phyloP scores from a whole-genome alignment of 1,140 invertebrate genomes.

The Nephila pilipes region DNA sequence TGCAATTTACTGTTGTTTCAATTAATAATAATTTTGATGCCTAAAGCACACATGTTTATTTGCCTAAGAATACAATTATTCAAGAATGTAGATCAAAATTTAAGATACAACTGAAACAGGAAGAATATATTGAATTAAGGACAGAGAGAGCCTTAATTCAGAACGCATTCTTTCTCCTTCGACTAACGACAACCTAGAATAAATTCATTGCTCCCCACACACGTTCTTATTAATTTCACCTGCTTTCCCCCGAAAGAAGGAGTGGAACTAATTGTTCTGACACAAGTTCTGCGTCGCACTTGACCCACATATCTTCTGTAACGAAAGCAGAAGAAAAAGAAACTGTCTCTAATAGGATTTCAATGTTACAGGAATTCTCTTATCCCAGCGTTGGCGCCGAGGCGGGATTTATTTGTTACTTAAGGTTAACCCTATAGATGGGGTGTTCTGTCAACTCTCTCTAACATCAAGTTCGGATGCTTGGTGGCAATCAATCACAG shows the following conservation, averaged over 20 bases:
- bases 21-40: no score
- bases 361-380: slow-evolving; percentile 17
- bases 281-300: neutral
- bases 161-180: no score
- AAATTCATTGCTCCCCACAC: neutral
- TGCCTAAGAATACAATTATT: no score
- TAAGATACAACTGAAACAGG: no score
- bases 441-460: neutral
- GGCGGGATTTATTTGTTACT: slow-evolving; percentile 5
- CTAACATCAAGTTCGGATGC: neutral
- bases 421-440: neutral
- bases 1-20: no score
- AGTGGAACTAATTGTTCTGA: neutral
- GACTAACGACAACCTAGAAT: no score
- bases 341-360: slow-evolving; percentile 14
- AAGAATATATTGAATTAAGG: no score
- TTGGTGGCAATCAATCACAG: neutral
- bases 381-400: neutral
- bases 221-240: neutral
- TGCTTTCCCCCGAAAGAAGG: neutral
- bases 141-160: no score
- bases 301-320: neutral
- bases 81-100: no score
- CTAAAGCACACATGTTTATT: no score
- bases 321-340: neutral